Evolutionary conservation across 2,113 vertebrate genomes (phyloP).

Genomic region (Pyxicephalus adspersus): DNA sequence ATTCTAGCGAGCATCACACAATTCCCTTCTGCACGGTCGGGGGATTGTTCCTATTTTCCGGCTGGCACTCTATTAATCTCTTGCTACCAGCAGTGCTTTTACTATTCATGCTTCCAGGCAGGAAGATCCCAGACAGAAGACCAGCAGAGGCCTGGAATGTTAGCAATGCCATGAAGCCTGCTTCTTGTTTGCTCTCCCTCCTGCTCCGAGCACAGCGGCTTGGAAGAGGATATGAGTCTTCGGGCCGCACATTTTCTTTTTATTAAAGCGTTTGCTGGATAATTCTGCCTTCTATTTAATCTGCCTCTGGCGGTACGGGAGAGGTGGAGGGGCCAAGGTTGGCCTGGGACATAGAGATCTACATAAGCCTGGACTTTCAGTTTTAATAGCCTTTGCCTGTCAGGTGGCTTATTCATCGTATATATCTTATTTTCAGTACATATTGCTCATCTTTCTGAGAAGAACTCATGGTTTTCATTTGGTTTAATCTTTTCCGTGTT

Average conservation of each 20-base stretch:
- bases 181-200: slow-evolving; percentile 54
- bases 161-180: slow-evolving; percentile 51
- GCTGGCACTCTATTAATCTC: slow-evolving; percentile 20
- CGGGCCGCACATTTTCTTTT: slow-evolving; percentile 45
- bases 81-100: slow-evolving; percentile 1
- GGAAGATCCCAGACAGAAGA: slow-evolving; percentile 36
- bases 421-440: too few species aligned
- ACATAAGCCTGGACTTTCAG: too few species aligned
- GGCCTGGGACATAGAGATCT: slow-evolving; percentile 52
- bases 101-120: slow-evolving; percentile 14
- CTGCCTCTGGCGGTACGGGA: slow-evolving; percentile 34
- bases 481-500: too few species aligned
- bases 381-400: background rate
- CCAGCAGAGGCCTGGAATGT: slow-evolving; percentile 40
- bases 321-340: slow-evolving; percentile 1
- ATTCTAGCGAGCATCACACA: background rate
- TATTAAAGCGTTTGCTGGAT: slow-evolving; percentile 54
- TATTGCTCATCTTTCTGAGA: too few species aligned
- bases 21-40: background rate
- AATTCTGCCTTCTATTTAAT: slow-evolving; percentile 50
- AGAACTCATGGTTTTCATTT: too few species aligned
- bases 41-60: slow-evolving; percentile 3
- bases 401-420: background rate
- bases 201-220: slow-evolving; percentile 46
- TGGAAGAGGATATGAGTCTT: slow-evolving; percentile 54